These are phyloP conservation scores for Alcedo quadribrachys DNA, from an alignment of 2,797 vertebrate species.

Conservation along the genomic window DNA sequence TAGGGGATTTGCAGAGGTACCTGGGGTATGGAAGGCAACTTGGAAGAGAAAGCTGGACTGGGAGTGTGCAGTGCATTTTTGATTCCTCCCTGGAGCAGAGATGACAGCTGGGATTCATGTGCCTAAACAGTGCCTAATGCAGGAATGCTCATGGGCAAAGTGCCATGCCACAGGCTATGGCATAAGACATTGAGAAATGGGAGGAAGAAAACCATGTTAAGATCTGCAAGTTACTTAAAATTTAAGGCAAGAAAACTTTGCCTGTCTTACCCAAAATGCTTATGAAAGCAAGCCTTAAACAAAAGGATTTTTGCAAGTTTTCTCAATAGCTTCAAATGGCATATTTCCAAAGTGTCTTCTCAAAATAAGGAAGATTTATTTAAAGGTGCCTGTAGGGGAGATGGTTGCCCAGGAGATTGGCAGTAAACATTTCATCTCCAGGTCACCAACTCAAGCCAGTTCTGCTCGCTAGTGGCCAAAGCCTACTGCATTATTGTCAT, in stretches of 20 bases:
- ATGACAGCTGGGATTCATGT: conserved; percentile 1
- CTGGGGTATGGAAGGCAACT: background rate
- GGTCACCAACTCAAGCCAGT: conserved; percentile 28
- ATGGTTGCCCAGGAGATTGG: conserved; percentile 54
- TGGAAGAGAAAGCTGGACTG: background rate
- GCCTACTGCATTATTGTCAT: conserved; percentile 21
- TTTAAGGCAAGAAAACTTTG: conserved; percentile 32
- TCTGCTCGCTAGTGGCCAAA: background rate
- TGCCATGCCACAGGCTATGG: background rate
- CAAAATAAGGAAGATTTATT: conserved; percentile 41
- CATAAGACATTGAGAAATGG: conserved; percentile 27
- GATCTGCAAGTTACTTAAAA: conserved; percentile 36
- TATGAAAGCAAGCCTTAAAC: conserved; percentile 25
- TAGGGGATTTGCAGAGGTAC: background rate
- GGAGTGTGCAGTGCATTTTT: background rate
- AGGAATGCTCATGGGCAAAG: background rate
- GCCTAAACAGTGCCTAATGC: background rate
- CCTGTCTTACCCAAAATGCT: conserved; percentile 42
- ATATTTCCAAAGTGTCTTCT: conserved; percentile 8
- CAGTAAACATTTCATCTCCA: conserved; percentile 53
- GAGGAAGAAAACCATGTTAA: conserved; percentile 11
- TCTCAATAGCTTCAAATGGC: conserved; percentile 22
- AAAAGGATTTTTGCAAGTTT: conserved; percentile 27
- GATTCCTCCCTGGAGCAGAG: background rate
- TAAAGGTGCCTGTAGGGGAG: conserved; percentile 63